Base-by-base conservation (phyloP, 1,140 invertebrate species). In the Bicyclus anynana region DNA sequence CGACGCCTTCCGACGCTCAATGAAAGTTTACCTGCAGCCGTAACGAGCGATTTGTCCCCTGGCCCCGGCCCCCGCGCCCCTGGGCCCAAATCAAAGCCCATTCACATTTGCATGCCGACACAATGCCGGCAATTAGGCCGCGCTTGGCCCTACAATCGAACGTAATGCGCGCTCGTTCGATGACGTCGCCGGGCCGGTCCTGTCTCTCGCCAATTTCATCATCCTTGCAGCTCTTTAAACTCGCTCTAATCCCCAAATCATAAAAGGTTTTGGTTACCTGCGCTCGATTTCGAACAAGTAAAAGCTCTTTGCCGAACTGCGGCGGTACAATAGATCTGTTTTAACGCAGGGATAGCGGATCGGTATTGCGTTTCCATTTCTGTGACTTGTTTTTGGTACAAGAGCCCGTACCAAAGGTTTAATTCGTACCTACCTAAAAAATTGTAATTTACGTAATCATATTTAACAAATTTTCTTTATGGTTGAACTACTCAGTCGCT, bases 1-100 rank as follows among this genome's bases (percentile, higher is more conserved):
- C 81, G 81, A 81, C 84, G 83, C 84, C 84, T 87, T 87, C 81
- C 83, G 84, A 87, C 80, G 82, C 81, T 87, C 82, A 85, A 86
- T 87, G 84, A 87, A 87, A 87, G 84, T 87, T 87, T 87, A 87
- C 84, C 84, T 87, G 84, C 84, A 86, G 77, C 80, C 82, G 81
- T 87, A 87, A 87, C 84, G 84, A 87, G 84, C 84, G 84, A 87
- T 87, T 86, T 86, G 84, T 86, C 80, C 84, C 82, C 80, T 76
- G 77, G 66, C 72, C 80, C 80, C 77, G 59, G 55, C 57, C 72
- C 72, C 84, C 80, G 72, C 76, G 59, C 72, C 69, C 74, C 70
- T 62, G 71, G 71, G 73, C 70, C 80, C 84, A 87, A 86, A 87
- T 87, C 83, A 86, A 87, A 86, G 83, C 84, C 84, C 84, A 87